Percentiles rank a stretch among this genome's conserved stretches.
Conservation (phyloP, 2,888 invertebrate genomes). For the Acleris sparsana region DNA sequence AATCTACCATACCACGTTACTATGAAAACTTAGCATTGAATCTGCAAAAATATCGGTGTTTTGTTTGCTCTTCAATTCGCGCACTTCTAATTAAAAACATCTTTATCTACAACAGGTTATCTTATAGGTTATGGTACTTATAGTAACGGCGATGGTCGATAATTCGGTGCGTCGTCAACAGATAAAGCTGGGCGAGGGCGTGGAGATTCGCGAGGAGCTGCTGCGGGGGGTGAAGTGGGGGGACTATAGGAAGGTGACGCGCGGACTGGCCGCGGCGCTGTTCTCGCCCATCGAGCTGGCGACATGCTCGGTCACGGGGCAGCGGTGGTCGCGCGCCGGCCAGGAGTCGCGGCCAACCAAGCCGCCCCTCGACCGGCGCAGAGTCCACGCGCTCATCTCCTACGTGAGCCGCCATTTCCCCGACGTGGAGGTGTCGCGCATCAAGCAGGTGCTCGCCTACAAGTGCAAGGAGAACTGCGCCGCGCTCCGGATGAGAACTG, state of each 20-base stretch:
- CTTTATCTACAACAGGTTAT: not conserved
- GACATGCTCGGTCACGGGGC: conserved; percentile 89
- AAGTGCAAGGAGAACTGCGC: conserved; percentile 91
- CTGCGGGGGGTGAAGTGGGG: conserved; percentile 89
- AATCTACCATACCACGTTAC: no score
- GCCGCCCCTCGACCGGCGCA: conserved; percentile 87
- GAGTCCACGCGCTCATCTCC: conserved; percentile 90
- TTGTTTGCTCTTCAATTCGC: no score
- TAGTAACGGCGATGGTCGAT: conserved; percentile 2
- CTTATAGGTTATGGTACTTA: not conserved
- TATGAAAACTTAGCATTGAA: no score
- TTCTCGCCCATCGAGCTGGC: conserved; percentile 89
- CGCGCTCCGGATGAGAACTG: conserved; percentile 88
- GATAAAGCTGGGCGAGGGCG: conserved; percentile 89
- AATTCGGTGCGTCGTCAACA: conserved; percentile 50
- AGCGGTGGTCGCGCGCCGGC: conserved; percentile 89
- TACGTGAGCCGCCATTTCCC: conserved; percentile 90
- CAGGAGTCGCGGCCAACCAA: conserved; percentile 89
- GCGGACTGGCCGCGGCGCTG: conserved; percentile 88
- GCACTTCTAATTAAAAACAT: not conserved
- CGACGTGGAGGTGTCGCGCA: conserved; percentile 88
- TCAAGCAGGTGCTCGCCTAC: conserved; percentile 90
- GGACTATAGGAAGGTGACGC: conserved; percentile 88
- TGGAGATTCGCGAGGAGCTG: conserved; percentile 88
- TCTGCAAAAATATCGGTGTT: no score